phyloP scores from a whole-genome alignment of 2,888 invertebrate genomes.

The Allolobophora icterica region DNA sequence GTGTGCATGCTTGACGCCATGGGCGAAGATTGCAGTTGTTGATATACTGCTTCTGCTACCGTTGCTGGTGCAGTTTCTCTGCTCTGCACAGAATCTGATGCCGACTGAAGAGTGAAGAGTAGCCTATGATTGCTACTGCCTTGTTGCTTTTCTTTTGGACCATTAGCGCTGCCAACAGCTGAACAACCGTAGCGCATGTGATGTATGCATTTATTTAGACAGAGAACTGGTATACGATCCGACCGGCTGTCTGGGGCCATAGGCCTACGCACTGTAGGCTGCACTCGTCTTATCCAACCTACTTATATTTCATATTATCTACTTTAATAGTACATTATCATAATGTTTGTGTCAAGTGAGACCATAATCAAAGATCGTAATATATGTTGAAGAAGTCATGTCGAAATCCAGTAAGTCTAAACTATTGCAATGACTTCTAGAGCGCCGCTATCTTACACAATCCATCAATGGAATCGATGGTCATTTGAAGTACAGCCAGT shows the following conservation, averaged over 20 bases:
- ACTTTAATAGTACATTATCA: background rate
- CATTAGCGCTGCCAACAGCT: slow-evolving; percentile 6
- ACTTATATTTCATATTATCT: background rate
- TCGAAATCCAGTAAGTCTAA: too few relatives aligned
- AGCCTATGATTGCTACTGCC: background rate
- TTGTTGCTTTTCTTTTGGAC: background rate
- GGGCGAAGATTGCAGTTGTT: background rate
- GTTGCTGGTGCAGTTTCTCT: background rate
- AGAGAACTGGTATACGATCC: background rate
- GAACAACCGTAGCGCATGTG: background rate
- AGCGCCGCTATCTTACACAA: too few relatives aligned
- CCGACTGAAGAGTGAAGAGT: background rate
- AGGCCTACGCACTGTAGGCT: background rate
- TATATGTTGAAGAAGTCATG: too few relatives aligned
- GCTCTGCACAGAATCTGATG: background rate
- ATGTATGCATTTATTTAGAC: background rate
- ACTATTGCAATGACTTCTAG: too few relatives aligned
- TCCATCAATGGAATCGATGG: too few relatives aligned
- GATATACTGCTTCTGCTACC: background rate
- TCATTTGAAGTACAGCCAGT: too few relatives aligned
- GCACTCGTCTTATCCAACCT: background rate
- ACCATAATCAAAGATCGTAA: too few relatives aligned
- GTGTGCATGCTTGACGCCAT: background rate
- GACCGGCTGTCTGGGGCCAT: background rate
- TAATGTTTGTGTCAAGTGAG: too few relatives aligned